Base-by-base conservation (phyloP, 1,140 invertebrate genomes). In the Bombus superbus region DNA sequence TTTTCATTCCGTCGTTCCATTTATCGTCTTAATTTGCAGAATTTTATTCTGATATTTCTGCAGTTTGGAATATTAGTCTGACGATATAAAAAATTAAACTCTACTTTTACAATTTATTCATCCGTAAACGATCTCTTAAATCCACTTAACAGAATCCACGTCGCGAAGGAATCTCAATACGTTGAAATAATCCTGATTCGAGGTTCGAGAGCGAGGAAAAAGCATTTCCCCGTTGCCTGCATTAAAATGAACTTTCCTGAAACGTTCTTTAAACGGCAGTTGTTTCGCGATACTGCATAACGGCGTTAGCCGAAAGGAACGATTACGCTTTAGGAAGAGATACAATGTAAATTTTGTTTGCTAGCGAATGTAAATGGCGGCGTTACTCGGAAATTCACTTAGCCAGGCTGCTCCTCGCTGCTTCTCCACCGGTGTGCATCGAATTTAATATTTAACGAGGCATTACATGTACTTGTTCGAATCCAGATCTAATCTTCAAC, bases 381-480 rank as follows among this genome's bases (percentile, higher is more conserved):
- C 42, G 64, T 79, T 79, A 79, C n/a, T 53, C 25, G 44, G 64
- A 47, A 68, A 68, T 79, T 47, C 44, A 47, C 42, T 79, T 62
- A 42, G 22, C 22, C n/a, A 25, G n/a, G 6, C 10, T 40, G 10
- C 28, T 15, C 13, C 10, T 44, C 22, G 18, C 8, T 4, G 13
- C 15, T 11, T 77, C 40, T n/a, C 42, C 15, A 42, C n/a, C 42
- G 28, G 25, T 13, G 15, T 47, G 18, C 25, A 47, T 66, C 64
- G 28, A 47, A 80, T 80, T 53, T 44, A 38, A 69, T 80, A 68
- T 68, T 69, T 68, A 66, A 15, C 40, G 62, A 15, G 11, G 18
- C 6, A 44, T 64, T 66, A 66, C 42, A 22, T 10, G 22, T 35
- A 47, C 32, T 59, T n/a, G 38, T 59, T 47, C 42, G 18, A 38